Percentiles rank a stretch among this genome's conserved stretches.
phyloP scores from a whole-genome alignment of 2,888 invertebrate genomes.

The Strigamia crassipes region DNA sequence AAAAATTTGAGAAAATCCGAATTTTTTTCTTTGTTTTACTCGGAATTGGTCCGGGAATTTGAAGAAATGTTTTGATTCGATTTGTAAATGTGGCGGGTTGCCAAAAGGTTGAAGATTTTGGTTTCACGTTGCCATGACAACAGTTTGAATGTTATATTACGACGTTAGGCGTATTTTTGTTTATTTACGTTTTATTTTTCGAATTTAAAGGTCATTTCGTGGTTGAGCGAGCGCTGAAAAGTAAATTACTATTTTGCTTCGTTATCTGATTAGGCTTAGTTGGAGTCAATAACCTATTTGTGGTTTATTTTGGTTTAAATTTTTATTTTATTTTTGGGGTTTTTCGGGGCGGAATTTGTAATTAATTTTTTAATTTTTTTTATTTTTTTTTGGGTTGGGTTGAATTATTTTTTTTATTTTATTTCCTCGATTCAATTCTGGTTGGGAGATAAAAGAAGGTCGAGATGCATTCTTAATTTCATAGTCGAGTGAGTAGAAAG shows the following conservation, averaged over 20 bases:
- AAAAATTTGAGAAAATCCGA: too few species aligned
- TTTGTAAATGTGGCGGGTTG: too few species aligned
- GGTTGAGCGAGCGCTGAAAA: slow-evolving; percentile 18
- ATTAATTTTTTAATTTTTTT: too few species aligned
- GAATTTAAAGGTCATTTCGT: background rate
- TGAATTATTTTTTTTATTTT: background rate
- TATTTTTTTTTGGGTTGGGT: background rate
- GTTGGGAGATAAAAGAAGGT: background rate
- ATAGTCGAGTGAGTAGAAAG: slow-evolving; percentile 2
- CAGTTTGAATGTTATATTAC: too few species aligned
- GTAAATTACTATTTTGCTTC: background rate
- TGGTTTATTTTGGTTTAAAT: background rate
- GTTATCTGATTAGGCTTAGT: background rate
- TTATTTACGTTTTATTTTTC: too few species aligned
- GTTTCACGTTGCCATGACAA: background rate
- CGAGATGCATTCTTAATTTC: slow-evolving; percentile 2
- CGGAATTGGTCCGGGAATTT: too few species aligned
- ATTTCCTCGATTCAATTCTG: background rate
- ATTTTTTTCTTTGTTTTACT: too few species aligned
- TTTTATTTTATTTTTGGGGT: background rate
- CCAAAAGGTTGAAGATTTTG: too few species aligned
- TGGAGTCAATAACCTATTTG: background rate
- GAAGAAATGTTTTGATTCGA: too few species aligned
- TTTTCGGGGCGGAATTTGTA: too few species aligned
- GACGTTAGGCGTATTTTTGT: too few species aligned